Evolutionary conservation across 2,888 invertebrate genomes (phyloP).

Genomic region (Dicyrtoma fusca): DNA sequence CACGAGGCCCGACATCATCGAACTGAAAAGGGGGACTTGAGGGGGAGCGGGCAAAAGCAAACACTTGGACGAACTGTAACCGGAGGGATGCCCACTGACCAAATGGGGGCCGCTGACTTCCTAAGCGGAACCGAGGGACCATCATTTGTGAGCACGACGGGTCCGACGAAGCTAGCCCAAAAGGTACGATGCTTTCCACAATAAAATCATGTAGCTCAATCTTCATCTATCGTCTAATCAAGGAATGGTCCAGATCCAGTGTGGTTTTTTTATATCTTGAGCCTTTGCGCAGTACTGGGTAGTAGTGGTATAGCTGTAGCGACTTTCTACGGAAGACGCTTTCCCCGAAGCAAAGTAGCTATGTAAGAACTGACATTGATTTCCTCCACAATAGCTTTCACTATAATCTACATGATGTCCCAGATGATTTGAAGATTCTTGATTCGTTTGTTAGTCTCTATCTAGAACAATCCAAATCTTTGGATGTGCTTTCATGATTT

Average conservation of each 20-base stretch:
- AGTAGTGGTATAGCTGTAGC: neutral
- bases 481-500: constrained; percentile 3
- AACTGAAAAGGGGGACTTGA: constrained; percentile 40
- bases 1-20: constrained; percentile 56
- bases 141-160: constrained; percentile 7
- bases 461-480: constrained; percentile 5
- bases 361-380: no score
- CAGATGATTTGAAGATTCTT: constrained; percentile 18
- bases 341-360: no score
- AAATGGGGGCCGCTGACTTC: neutral
- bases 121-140: constrained; percentile 40
- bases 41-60: constrained; percentile 30
- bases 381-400: no score
- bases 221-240: no score
- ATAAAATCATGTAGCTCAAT: no score
- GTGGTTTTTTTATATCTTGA: neutral
- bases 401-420: neutral
- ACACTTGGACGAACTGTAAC: constrained; percentile 4
- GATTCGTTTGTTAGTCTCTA: constrained; percentile 11
- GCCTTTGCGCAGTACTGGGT: neutral
- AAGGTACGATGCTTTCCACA: constrained; percentile 43
- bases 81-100: constrained; percentile 1
- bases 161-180: constrained; percentile 46
- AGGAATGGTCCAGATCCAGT: no score
- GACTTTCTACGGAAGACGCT: neutral